Conservation (phyloP, 2,888 invertebrate species). For the Cephonodes hylas region DNA sequence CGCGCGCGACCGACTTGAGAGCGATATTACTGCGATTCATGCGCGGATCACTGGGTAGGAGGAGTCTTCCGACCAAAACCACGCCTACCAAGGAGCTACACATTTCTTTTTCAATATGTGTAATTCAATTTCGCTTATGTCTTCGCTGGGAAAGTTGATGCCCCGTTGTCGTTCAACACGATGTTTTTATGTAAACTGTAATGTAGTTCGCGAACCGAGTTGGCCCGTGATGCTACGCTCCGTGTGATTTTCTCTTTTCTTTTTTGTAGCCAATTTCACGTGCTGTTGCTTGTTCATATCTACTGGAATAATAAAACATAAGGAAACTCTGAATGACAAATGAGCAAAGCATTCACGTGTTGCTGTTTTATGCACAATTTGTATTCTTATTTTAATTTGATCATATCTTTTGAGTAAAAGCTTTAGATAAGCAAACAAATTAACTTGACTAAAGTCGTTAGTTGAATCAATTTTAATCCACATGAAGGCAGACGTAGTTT, state of each 20-base stretch:
- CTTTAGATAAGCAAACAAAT: background rate
- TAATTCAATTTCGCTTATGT: constrained; percentile 82
- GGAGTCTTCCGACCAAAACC: constrained; percentile 69
- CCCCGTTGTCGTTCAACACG: constrained; percentile 80
- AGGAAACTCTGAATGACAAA: constrained; percentile 36
- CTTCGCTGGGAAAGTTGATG: constrained; percentile 81
- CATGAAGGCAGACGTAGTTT: background rate
- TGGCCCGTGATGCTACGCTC: constrained; percentile 66
- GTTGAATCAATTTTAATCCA: background rate
- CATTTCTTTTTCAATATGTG: constrained; percentile 82
- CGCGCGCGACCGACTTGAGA: constrained; percentile 50
- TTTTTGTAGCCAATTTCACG: constrained; percentile 72
- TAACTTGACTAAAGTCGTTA: background rate
- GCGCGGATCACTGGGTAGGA: constrained; percentile 73
- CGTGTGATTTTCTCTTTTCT: constrained; percentile 64
- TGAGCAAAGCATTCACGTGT: constrained; percentile 1
- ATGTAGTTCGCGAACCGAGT: constrained; percentile 78
- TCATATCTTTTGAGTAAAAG: background rate
- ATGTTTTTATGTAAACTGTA: constrained; percentile 82
- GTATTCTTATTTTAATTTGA: background rate
- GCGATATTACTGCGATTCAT: constrained; percentile 63
- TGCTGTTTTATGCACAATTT: background rate
- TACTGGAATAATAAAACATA: constrained; percentile 45
- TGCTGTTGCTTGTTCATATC: constrained; percentile 68
- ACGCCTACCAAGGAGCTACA: constrained; percentile 80